Conservation (phyloP, 2,113 vertebrate genomes). For the Pangasianodon gigas region DNA sequence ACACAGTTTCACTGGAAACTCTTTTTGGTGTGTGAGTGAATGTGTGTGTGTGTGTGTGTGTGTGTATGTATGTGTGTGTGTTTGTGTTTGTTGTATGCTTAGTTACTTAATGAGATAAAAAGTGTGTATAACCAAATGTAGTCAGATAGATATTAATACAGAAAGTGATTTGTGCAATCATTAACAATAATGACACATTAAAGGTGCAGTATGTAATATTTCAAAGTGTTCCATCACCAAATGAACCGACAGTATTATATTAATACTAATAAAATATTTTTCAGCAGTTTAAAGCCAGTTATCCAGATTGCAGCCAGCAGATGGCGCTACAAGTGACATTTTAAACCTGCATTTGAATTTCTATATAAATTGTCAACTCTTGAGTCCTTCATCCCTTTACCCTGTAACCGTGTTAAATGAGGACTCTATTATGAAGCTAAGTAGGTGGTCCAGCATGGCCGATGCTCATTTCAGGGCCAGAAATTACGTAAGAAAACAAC, state of each 20-base stretch:
- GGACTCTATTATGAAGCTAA: not conserved
- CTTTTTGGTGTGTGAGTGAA: not conserved
- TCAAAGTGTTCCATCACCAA: not conserved
- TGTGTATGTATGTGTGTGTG: conserved; percentile 3
- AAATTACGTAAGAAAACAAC: not conserved
- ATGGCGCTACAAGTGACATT: not conserved
- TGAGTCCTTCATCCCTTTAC: not conserved
- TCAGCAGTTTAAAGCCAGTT: not conserved
- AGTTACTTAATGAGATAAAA: not conserved
- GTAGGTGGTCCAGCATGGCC: not conserved
- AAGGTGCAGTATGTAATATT: not conserved
- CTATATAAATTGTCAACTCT: not conserved
- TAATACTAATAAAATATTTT: too few relatives aligned
- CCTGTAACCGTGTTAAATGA: not conserved
- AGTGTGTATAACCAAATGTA: not conserved
- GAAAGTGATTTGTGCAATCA: not conserved
- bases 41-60: not conserved
- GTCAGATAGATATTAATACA: not conserved
- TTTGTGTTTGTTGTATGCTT: not conserved
- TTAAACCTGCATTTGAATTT: not conserved
- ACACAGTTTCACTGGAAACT: not conserved
- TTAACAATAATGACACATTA: not conserved
- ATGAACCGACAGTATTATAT: too few relatives aligned
- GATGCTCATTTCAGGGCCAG: not conserved
- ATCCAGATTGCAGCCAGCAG: not conserved